These are phyloP conservation scores for Ommatoiulus sabulosus DNA, from an alignment of 2,888 invertebrate species.

Conservation along the genomic window DNA sequence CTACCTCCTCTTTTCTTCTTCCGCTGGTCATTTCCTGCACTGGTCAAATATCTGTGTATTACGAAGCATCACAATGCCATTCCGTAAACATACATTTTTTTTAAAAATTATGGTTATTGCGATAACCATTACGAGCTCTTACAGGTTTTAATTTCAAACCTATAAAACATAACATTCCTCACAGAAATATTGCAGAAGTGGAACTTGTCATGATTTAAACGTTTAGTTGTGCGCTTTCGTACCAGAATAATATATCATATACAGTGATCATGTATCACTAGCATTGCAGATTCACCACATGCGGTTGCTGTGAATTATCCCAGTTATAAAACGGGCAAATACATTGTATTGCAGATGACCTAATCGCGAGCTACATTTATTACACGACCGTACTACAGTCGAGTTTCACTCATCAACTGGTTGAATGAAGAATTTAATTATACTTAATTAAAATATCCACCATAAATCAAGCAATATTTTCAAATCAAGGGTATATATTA, in stretches of 20 bases:
- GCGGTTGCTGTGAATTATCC: background rate
- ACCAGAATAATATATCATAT: background rate
- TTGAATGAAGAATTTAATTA: background rate
- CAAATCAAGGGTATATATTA: background rate
- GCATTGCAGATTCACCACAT: background rate
- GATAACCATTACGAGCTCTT: background rate
- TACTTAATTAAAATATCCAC: background rate
- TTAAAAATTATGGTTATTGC: background rate
- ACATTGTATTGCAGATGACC: too few relatives aligned
- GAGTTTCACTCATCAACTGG: conserved; percentile 1
- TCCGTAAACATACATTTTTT: background rate
- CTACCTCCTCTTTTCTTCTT: conserved; percentile 8
- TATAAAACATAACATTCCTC: background rate
- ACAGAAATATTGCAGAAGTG: background rate
- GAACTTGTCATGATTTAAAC: conserved; percentile 1
- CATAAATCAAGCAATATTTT: background rate
- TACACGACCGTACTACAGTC: background rate
- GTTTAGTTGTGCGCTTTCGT: background rate
- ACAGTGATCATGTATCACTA: too few relatives aligned
- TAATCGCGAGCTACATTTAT: too few relatives aligned
- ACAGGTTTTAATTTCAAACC: background rate
- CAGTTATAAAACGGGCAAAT: background rate
- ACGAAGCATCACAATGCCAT: background rate
- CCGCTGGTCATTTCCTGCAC: background rate
- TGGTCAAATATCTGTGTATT: background rate